A percentile compares a stretch with the other conserved stretches of the same genome.
Evolutionary conservation across 2,888 invertebrate species (phyloP).

Genomic region (Temnothorax rugatulus): DNA sequence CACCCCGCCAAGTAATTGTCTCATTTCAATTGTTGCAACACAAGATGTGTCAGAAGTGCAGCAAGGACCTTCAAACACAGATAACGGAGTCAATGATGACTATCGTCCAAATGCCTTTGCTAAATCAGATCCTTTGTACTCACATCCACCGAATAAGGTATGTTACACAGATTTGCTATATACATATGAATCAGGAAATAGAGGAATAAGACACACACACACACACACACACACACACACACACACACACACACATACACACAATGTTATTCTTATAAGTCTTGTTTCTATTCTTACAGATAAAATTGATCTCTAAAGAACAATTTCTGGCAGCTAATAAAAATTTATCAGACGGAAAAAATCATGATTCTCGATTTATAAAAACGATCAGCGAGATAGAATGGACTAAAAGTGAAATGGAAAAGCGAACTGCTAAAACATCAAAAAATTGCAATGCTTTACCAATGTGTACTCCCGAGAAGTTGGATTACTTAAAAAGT

Average conservation of each 20-base stretch:
- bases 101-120: not conserved
- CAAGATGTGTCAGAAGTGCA: not conserved
- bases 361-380: conserved; percentile 11
- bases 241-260: no score
- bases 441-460: conserved; percentile 10
- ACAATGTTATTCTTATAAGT: not conserved
- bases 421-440: conserved; percentile 5
- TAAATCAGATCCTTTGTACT: not conserved
- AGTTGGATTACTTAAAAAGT: conserved; percentile 5
- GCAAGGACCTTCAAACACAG: not conserved
- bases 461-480: conserved; percentile 10
- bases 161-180: conserved; percentile 1
- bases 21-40: conserved; percentile 5
- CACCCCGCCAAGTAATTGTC: not conserved
- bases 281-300: conserved; percentile 4
- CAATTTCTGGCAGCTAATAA: conserved; percentile 16
- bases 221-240: no score
- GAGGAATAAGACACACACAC: not conserved
- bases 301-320: not conserved
- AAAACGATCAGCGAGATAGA: not conserved
- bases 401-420: conserved; percentile 5
- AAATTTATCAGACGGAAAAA: not conserved
- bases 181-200: not conserved
- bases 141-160: not conserved
- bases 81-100: not conserved